Evolutionary conservation across 2,888 invertebrate species (phyloP).

Genomic region (Tinea pellionella): DNA sequence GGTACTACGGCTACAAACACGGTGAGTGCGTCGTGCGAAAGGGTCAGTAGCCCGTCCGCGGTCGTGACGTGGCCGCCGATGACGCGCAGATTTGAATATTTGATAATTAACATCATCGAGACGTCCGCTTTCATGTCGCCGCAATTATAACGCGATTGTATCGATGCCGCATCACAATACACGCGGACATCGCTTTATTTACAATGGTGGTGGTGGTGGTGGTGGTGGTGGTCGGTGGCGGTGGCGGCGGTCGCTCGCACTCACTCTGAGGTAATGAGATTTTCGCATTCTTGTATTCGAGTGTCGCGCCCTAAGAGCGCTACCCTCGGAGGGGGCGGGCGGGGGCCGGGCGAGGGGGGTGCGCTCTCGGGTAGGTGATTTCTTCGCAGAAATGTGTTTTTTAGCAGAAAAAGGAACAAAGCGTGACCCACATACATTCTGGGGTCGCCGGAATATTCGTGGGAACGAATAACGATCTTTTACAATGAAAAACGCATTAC

Average conservation of each 20-base stretch:
- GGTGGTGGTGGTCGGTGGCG: background rate
- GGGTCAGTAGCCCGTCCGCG: background rate
- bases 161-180: too few species aligned
- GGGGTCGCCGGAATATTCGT: constrained; percentile 53
- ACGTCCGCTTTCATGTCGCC: background rate
- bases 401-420: constrained; percentile 62
- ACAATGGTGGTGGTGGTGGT: background rate
- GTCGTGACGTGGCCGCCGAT: background rate
- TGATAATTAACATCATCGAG: background rate
- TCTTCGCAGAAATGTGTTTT: constrained; percentile 50
- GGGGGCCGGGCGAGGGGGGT: constrained; percentile 23
- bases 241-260: background rate
- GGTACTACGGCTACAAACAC: background rate
- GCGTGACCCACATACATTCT: constrained; percentile 61
- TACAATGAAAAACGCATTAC: constrained; percentile 65
- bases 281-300: background rate
- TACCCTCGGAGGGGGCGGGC: constrained; percentile 25
- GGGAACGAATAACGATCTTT: constrained; percentile 63
- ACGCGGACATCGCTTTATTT: background rate
- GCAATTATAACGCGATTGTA: too few species aligned
- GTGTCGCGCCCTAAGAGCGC: background rate
- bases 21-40: background rate
- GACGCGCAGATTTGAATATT: background rate
- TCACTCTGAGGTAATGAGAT: background rate
- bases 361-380: constrained; percentile 30